phyloP scores from a whole-genome alignment of 2,888 invertebrate genomes.

The Gandaritis pyraliata region DNA sequence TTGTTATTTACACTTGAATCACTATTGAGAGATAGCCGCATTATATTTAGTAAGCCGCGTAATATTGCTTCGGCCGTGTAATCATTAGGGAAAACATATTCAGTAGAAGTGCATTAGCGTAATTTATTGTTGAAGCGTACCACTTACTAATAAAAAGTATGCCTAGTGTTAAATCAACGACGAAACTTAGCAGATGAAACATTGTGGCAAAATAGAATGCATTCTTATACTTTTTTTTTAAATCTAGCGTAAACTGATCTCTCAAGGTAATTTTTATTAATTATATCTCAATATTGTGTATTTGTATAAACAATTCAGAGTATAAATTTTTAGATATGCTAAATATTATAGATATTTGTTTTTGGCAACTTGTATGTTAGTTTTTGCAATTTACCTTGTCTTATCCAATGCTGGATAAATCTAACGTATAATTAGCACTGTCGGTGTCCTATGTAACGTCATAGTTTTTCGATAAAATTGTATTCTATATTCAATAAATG shows the following conservation, averaged over 20 bases:
- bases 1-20: conserved; percentile 25
- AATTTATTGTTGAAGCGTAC: conserved; percentile 73
- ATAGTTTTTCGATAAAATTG: conserved; percentile 83
- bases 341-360: conserved; percentile 68
- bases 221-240: conserved; percentile 81
- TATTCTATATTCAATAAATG: conserved; percentile 83
- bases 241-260: conserved; percentile 83
- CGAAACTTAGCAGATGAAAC: conserved; percentile 68
- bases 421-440: conserved; percentile 73
- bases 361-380: conserved; percentile 72
- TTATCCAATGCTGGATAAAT: conserved; percentile 73
- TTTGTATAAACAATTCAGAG: conserved; percentile 80
- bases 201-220: conserved; percentile 73
- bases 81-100: conserved; percentile 71
- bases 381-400: conserved; percentile 71
- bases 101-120: conserved; percentile 78
- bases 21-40: conserved; percentile 53
- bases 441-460: conserved; percentile 79
- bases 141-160: conserved; percentile 70
- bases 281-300: conserved; percentile 79
- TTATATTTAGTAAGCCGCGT: conserved; percentile 56
- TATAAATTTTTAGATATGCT: conserved; percentile 77
- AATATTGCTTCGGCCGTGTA: conserved; percentile 74
- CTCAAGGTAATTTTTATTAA: conserved; percentile 81
- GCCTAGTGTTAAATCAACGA: conserved; percentile 74